Evolutionary conservation across 2,113 vertebrate species (phyloP).

Genomic region (Scolopax mira): DNA sequence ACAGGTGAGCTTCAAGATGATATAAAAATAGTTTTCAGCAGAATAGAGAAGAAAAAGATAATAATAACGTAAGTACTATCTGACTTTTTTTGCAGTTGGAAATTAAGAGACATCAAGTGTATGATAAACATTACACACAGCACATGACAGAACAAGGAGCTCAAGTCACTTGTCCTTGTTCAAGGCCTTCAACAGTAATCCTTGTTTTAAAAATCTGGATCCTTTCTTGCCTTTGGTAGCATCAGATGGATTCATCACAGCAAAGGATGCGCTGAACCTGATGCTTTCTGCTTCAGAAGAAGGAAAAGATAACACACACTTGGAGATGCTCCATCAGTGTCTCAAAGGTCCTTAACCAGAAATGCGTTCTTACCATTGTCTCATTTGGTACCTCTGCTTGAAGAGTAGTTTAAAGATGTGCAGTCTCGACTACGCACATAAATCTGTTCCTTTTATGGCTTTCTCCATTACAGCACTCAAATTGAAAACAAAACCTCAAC

Average conservation of each 20-base stretch:
- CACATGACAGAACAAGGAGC: not conserved
- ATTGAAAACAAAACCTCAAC: not conserved
- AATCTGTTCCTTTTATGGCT: not conserved
- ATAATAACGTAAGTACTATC: not conserved
- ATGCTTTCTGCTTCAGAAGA: not conserved
- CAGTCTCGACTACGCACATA: not conserved
- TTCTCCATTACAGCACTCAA: not conserved
- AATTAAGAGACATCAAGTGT: not conserved
- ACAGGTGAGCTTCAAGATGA: not conserved
- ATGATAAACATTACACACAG: not conserved
- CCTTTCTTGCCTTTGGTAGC: not conserved
- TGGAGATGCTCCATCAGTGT: not conserved
- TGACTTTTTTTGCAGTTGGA: not conserved
- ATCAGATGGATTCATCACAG: not conserved
- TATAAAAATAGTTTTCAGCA: not conserved
- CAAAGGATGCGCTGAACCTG: not conserved
- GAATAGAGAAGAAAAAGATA: fast-evolving
- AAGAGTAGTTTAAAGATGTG: not conserved
- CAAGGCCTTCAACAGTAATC: not conserved
- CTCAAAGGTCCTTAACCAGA: not conserved
- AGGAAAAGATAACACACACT: not conserved
- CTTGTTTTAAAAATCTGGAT: not conserved
- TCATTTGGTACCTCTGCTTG: not conserved
- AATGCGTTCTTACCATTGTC: not conserved
- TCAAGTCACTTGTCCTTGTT: not conserved